Base-by-base conservation (phyloP, 2,113 vertebrate genomes). In the Symphodus melops region DNA sequence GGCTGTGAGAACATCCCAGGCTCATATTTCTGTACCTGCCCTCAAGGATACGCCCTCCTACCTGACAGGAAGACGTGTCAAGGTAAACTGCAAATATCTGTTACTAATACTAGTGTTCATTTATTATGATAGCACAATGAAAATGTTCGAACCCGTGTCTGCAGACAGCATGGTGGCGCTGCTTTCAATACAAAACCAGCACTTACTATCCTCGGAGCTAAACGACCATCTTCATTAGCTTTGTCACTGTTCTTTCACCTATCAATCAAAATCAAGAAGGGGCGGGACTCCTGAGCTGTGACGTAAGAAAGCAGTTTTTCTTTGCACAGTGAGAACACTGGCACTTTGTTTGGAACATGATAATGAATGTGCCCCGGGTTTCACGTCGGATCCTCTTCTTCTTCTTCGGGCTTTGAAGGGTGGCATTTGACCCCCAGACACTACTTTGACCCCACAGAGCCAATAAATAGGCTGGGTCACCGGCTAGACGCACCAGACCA, bases 11-110 rank as follows among this genome's bases (percentile, higher is more conserved):
- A 98, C 74, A 86, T 89, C 46, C 97, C 96, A 1, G 98, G 97
- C 1, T 97, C 97, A 28, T 99, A 98, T 83, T 95, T 96, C 71
- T 99, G 97, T 72, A 97, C 95, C n/a, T 99, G 97, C 55, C 97
- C 97, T 0, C 74, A 81, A 66, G 96, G 96, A 39, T 99, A 96
- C 17, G 82, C 94, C 70, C 93, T 99, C 69, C 93, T 98, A 54
- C 89, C 96, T 0, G 97, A 98, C 44, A 94, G 93, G 84, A 99
- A 95, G 90, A 95, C 93, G 0, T 99, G 97, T 57, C 94, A 92
- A 48, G 94, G 96, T 98, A 94, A 76, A 55, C 5, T 42, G 23
- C 3, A 59, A 33, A 41, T 0, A 63, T 5, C 13, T 44, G 2
- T 36, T 39, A 19, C 17, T 49, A 0, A 17, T 12, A 36, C 9